Evolutionary conservation across 92 coral and sea anemone genomes (phyloP).

Genomic region (Bergia sp.): DNA sequence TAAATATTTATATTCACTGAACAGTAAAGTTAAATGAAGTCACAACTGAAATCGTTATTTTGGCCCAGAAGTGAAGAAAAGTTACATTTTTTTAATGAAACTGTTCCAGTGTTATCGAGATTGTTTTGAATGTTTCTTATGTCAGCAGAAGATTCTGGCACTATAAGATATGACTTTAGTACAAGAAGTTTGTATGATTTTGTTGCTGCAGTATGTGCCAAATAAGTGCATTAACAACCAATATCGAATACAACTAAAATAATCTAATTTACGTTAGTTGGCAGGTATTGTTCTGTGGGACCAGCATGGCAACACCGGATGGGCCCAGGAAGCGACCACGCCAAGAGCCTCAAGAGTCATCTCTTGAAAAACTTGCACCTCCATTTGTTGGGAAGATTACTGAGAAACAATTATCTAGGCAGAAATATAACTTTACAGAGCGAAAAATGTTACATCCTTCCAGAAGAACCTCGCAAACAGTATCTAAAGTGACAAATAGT

Average conservation of each 20-base stretch:
- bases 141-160: too few species aligned
- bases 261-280: background rate
- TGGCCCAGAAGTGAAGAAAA: background rate
- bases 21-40: too few species aligned
- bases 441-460: slow-evolving; percentile 13
- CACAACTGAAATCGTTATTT: too few species aligned
- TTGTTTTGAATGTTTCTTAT: too few species aligned
- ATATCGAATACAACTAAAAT: background rate
- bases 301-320: slow-evolving; percentile 6
- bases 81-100: too few species aligned
- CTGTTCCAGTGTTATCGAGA: too few species aligned
- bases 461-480: background rate
- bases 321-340: background rate
- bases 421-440: background rate
- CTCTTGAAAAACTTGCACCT: background rate
- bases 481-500: background rate
- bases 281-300: background rate
- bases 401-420: background rate
- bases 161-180: too few species aligned
- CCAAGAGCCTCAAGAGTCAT: background rate
- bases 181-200: too few species aligned
- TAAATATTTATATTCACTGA: too few species aligned
- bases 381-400: background rate
- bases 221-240: background rate
- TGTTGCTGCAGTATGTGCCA: too few species aligned